Conservation (phyloP, 2,797 vertebrate genomes). For the Odontamblyopus rebecca region DNA sequence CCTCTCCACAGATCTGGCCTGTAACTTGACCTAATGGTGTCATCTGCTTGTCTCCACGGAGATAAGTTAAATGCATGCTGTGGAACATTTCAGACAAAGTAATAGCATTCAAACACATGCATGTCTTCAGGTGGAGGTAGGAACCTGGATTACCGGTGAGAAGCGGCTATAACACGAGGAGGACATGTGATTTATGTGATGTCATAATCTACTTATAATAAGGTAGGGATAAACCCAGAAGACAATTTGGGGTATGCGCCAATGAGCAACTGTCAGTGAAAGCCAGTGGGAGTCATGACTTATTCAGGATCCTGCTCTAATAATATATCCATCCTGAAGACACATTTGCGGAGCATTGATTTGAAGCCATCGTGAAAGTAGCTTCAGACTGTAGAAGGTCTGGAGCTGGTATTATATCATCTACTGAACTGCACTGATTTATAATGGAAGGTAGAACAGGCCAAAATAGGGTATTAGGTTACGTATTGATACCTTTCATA, state of each 20-base stretch:
- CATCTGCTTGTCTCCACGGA: too few species aligned
- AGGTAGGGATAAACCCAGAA: constrained; percentile 8
- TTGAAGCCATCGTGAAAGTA: constrained; percentile 53
- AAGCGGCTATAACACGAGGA: not conserved
- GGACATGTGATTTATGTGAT: not conserved
- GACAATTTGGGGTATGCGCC: constrained; percentile 1
- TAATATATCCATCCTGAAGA: constrained; percentile 25
- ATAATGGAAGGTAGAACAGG: constrained; percentile 53
- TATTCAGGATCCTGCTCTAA: constrained; percentile 12
- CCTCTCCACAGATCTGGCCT: not conserved
- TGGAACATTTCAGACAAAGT: not conserved
- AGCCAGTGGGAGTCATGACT: constrained; percentile 7
- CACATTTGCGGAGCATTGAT: constrained; percentile 49
- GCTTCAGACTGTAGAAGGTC: constrained; percentile 44
- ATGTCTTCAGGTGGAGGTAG: not conserved
- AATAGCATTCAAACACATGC: not conserved
- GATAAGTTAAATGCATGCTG: too few species aligned
- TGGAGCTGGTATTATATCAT: constrained; percentile 12
- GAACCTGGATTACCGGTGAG: not conserved
- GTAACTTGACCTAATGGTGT: too few species aligned
- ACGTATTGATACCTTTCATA: too few species aligned
- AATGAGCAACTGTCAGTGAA: constrained; percentile 7
- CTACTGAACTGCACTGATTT: constrained; percentile 49
- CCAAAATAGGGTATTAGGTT: constrained; percentile 45
- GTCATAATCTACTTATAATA: constrained; percentile 6